Evolutionary conservation across 2,113 vertebrate genomes (phyloP).

Genomic region (Diadophis punctatus): DNA sequence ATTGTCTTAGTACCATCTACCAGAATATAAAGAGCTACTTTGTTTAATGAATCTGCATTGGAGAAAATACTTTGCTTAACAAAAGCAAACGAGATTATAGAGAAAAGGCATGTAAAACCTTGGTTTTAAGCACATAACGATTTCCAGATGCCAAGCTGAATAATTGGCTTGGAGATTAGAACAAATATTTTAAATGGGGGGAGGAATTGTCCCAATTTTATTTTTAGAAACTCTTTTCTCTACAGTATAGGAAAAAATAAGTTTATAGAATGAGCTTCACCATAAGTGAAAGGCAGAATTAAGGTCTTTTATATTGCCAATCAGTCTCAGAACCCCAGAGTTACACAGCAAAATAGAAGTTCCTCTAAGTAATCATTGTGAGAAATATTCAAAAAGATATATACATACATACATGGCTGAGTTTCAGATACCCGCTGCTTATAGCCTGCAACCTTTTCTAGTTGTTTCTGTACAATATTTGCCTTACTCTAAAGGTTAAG

Average conservation of each 20-base stretch:
- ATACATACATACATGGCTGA: neutral
- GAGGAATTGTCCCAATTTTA: neutral
- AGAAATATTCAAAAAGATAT: neutral
- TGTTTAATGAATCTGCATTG: conserved; percentile 54
- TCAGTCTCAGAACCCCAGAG: neutral
- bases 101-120: conserved; percentile 41
- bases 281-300: conserved; percentile 19
- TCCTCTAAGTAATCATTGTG: neutral
- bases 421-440: conserved; percentile 41
- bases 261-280: conserved; percentile 4
- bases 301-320: neutral
- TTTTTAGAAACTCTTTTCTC: neutral
- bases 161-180: neutral
- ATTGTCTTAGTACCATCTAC: conserved; percentile 53
- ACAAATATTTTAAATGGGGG: neutral
- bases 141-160: conserved; percentile 6
- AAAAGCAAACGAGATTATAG: conserved; percentile 56
- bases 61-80: conserved; percentile 45
- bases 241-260: neutral
- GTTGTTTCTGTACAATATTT: neutral
- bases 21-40: conserved; percentile 65
- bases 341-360: neutral
- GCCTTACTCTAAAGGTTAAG: neutral
- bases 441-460: neutral
- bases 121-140: conserved; percentile 32